Evolutionary conservation across 2,888 invertebrate species (phyloP).

Genomic region (Phyllotreta striolata): DNA sequence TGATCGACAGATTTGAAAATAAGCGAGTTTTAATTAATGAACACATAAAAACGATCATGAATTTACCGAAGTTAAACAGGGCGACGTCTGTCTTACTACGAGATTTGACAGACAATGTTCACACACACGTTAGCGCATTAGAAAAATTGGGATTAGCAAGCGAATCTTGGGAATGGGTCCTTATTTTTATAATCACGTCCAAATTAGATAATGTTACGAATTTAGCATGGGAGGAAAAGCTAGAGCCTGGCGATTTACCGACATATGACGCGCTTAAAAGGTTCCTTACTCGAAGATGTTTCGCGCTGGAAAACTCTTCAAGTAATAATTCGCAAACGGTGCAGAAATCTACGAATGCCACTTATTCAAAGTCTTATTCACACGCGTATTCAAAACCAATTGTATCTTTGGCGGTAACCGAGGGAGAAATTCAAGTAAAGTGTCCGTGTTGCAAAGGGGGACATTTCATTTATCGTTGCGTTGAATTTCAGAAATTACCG

Average conservation of each 20-base stretch:
- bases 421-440: background rate
- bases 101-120: slow-evolving; percentile 11
- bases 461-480: slow-evolving; percentile 16
- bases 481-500: background rate
- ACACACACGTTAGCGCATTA: slow-evolving; percentile 6
- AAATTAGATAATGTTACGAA: slow-evolving; percentile 15
- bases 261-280: slow-evolving; percentile 3
- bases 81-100: background rate
- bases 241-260: slow-evolving; percentile 3
- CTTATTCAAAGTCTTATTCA: background rate
- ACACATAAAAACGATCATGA: slow-evolving; percentile 8
- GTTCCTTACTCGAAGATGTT: slow-evolving; percentile 12
- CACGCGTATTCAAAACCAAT: background rate
- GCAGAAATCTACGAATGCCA: background rate
- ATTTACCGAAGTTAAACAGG: background rate
- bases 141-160: slow-evolving; percentile 5
- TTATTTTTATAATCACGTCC: slow-evolving; percentile 17
- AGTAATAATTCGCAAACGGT: background rate
- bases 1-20: slow-evolving; percentile 11
- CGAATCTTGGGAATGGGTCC: slow-evolving; percentile 12
- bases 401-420: background rate
- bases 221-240: slow-evolving; percentile 10
- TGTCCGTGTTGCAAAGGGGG: slow-evolving; percentile 8
- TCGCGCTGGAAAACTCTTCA: slow-evolving; percentile 1
- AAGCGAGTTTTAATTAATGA: slow-evolving; percentile 16